A percentile compares a stretch with the other conserved stretches of the same genome.
Evolutionary conservation across 1,140 invertebrate species (phyloP).

Genomic region (Hyles vespertilio): DNA sequence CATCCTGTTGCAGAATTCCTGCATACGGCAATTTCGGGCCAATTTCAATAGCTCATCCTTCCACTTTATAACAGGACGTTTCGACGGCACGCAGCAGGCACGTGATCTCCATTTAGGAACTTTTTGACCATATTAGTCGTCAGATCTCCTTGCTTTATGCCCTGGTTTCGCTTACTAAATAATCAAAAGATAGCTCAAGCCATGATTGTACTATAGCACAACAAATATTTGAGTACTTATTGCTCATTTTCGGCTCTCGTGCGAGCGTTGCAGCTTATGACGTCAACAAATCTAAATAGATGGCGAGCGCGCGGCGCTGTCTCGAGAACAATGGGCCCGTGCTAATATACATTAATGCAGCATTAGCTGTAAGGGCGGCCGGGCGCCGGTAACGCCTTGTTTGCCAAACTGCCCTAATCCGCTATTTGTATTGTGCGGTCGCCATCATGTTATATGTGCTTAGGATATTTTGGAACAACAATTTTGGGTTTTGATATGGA

Average conservation of each 20-base stretch:
- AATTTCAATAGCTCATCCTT: no score
- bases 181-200: no score
- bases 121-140: no score
- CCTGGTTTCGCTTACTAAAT: no score
- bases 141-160: no score
- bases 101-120: no score
- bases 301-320: slow-evolving; percentile 37
- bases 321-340: slow-evolving; percentile 53
- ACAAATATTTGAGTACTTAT: slow-evolving; percentile 28
- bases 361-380: slow-evolving; percentile 60
- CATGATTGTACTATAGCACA: no score
- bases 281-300: slow-evolving; percentile 66
- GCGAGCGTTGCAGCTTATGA: slow-evolving; percentile 49
- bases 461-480: slow-evolving; percentile 7
- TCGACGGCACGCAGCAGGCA: no score
- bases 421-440: slow-evolving; percentile 61
- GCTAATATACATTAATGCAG: slow-evolving; percentile 72
- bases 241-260: slow-evolving; percentile 37
- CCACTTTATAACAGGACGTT: no score
- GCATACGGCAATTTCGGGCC: no score
- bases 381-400: slow-evolving; percentile 69
- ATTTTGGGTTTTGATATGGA: no score
- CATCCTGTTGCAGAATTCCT: no score
- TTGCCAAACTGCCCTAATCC: slow-evolving; percentile 75
- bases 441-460: slow-evolving; percentile 13